Conservation (phyloP, 2,797 vertebrate genomes). For the Salarias fasciatus region DNA sequence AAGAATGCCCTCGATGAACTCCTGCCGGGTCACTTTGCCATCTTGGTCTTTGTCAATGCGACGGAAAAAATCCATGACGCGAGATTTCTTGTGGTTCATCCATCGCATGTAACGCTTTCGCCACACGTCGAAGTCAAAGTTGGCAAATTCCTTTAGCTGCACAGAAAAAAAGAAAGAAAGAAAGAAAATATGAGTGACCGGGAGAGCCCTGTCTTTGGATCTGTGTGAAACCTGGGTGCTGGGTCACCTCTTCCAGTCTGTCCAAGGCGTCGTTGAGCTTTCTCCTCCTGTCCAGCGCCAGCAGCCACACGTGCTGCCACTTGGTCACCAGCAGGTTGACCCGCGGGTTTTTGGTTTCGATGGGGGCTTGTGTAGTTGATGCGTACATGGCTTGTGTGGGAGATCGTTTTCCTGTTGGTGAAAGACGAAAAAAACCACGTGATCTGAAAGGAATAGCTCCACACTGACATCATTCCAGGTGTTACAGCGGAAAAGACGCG, state of each 20-base stretch:
- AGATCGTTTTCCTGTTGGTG: constrained; percentile 90
- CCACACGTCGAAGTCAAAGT: constrained; percentile 99
- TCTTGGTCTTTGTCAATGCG: constrained; percentile 99
- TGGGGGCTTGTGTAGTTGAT: constrained; percentile 87
- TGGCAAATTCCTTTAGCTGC: constrained; percentile 96
- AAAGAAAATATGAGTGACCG: background rate
- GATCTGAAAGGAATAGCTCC: constrained; percentile 27
- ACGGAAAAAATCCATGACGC: constrained; percentile 99
- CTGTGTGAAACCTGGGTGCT: background rate
- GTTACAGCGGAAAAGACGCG: constrained; percentile 46
- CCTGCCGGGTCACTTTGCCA: constrained; percentile 97
- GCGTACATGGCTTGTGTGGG: constrained; percentile 90
- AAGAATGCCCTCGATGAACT: constrained; percentile 98
- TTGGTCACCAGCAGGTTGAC: constrained; percentile 96
- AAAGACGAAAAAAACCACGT: constrained; percentile 57
- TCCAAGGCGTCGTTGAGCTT: constrained; percentile 97
- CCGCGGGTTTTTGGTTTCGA: constrained; percentile 96
- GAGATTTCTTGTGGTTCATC: constrained; percentile 99
- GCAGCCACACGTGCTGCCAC: constrained; percentile 99
- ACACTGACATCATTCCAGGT: constrained; percentile 69
- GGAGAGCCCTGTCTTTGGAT: background rate
- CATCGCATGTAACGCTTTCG: constrained; percentile 99
- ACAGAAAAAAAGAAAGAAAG: constrained; percentile 26
- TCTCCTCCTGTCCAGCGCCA: constrained; percentile 93
- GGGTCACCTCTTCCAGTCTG: constrained; percentile 93